Base-by-base conservation (phyloP, 2,113 vertebrate species). In the Gulo gulo region DNA sequence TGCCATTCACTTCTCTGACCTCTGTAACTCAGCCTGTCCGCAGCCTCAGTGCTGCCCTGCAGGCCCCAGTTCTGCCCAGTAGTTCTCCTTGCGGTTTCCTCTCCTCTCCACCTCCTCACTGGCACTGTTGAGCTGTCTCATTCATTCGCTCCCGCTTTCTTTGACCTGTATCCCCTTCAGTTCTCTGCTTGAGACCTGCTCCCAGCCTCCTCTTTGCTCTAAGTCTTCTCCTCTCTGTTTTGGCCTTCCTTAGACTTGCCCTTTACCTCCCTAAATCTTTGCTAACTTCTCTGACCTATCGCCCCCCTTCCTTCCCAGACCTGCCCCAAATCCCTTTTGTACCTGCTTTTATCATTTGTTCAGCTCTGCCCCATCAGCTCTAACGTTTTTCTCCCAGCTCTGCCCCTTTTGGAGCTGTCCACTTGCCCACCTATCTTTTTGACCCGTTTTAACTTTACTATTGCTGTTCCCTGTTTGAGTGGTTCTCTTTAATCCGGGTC, bases 331-430 rank as follows among this genome's bases (percentile, higher is more conserved):
- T 65, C 34, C 26, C 80, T 71, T 76, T 34, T 45, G 85, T 36
- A 47, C 67, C 57, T 92, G 87, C 57, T 55, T 42, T 94, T 47
- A 57, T 63, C 42, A 6, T 81, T 42, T 61, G 42, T 47, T 93
- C n/a, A 0, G 0, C 76, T 78, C 39, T 63, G 52, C 29, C 29
- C 34, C 39, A 1, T 87, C 14, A 11, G 45, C 13, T 81, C 23
- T 78, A 57, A 65, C 45, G 36, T 78, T 31, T 61, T 39, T 24
- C 59, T 79, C 52, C 9, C 39, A 36, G 36, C 71, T 39, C 76
- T 73, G 24, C 31, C 34, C 47, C 39, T 84, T 87, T 83, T 57
- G 94, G 95, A 98, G 96, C 97, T 97, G 97, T 97, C 94, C 94
- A 94, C 86, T 92, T 82, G 87, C 93, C 61, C 29, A 36, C 88